Percentiles rank a stretch among this genome's conserved stretches.
phyloP scores from a whole-genome alignment of 2,113 vertebrate genomes.

The Manacus vitellinus region DNA sequence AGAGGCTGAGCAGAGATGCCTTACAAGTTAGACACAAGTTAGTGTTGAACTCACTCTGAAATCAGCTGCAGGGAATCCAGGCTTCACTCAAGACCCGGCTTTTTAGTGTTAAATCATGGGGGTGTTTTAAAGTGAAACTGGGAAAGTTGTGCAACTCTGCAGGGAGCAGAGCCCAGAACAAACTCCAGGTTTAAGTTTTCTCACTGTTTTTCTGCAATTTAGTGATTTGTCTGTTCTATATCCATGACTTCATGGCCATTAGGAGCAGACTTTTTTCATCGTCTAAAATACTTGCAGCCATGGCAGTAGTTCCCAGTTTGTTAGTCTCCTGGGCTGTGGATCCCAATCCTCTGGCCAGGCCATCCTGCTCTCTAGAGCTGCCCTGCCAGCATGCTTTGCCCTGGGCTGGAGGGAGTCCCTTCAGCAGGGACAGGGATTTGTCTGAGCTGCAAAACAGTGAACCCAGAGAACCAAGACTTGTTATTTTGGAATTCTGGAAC shows the following conservation, averaged over 20 bases:
- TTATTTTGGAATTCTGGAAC: neutral
- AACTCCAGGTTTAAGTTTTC: neutral
- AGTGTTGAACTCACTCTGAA: neutral
- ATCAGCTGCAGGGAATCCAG: neutral
- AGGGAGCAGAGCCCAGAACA: neutral
- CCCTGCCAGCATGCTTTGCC: neutral
- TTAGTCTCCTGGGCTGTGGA: neutral
- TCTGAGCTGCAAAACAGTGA: neutral
- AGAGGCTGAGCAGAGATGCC: neutral
- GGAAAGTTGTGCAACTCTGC: neutral
- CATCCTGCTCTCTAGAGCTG: neutral
- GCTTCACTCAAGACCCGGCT: neutral
- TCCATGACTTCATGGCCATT: neutral
- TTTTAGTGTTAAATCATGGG: neutral
- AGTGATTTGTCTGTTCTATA: conserved; percentile 35
- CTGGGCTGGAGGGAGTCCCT: neutral
- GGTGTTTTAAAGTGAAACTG: neutral
- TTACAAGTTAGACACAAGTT: neutral
- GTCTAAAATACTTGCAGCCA: neutral
- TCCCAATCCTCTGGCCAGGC: neutral
- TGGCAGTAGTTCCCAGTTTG: neutral
- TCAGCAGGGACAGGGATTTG: neutral
- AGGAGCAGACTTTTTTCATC: neutral
- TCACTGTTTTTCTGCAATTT: neutral
- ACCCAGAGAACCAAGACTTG: neutral